Base-by-base conservation (phyloP, 2,888 invertebrate species). In the Achlya flavicornis region DNA sequence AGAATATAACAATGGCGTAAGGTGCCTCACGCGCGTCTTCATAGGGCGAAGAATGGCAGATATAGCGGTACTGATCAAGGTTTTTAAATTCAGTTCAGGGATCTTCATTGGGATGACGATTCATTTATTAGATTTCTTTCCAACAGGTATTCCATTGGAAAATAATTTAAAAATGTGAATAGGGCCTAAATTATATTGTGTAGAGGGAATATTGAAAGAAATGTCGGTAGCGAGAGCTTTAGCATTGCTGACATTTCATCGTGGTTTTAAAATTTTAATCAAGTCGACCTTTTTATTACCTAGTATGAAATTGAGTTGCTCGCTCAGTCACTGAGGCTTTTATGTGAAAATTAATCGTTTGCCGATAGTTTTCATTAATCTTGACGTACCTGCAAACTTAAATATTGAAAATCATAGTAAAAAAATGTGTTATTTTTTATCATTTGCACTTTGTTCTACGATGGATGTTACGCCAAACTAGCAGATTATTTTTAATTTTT, bases 41-140 rank as follows among this genome's bases (percentile, higher is more conserved):
- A 74, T 72, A 69, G 72, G 71, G 67, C 77, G 75, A 86, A 84
- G 90, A 90, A 91, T 91, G 88, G 82, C 81, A 83, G 85, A 84
- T 87, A 88, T 85, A 85, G 72, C 72, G 72, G 66, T 63, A 61
- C 67, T 80, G 78, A 81, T 78, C 79, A 81, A 79, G 86, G 84
- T 87, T 90, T 80, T 91, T 90, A 91, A 91, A 91, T 91, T 91
- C 90, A 85, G 79, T 80, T 72, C 89, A 80, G 76, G 78, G 81
- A 76, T 75, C 79, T 75, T 80, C 76, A 80, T 73, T 72, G 76
- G 79, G 81, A 84, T 83, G 83, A 80, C 86, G 77, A 65, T 73
- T 77, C 81, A 82, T 84, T 89, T 91, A 91, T 90, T 88, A 85
- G 83, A 90, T 86, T 86, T 85, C 86, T 48, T 87, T 81, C 77